Evolutionary conservation across 2,888 invertebrate genomes (phyloP).

Genomic region (Mythimna impura): DNA sequence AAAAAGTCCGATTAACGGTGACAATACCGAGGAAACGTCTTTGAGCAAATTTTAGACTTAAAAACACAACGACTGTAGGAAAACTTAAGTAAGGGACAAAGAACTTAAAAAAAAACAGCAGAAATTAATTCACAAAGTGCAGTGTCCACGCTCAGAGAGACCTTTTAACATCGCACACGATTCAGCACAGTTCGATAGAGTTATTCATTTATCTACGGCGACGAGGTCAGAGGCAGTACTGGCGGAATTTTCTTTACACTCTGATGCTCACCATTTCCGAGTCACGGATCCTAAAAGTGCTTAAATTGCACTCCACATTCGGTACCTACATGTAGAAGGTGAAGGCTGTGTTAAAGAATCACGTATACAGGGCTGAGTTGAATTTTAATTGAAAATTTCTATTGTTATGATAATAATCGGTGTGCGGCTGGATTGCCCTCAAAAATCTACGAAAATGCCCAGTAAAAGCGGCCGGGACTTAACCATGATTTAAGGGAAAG

Average conservation of each 20-base stretch:
- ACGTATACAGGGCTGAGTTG: constrained; percentile 27
- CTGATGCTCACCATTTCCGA: constrained; percentile 53
- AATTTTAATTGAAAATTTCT: constrained; percentile 55
- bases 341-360: constrained; percentile 28
- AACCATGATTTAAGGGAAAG: constrained; percentile 6
- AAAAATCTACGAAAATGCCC: constrained; percentile 7
- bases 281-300: constrained; percentile 52
- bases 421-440: constrained; percentile 7
- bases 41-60: neutral
- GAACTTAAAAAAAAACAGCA: neutral
- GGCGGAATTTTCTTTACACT: constrained; percentile 54
- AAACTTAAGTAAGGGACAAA: neutral
- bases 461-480: neutral
- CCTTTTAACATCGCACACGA: constrained; percentile 27
- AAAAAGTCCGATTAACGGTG: neutral
- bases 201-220: constrained; percentile 51
- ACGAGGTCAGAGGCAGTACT: constrained; percentile 35
- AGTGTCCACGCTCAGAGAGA: constrained; percentile 33
- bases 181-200: constrained; percentile 36
- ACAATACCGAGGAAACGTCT: neutral
- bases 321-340: constrained; percentile 27
- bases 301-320: constrained; percentile 57
- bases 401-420: constrained; percentile 46
- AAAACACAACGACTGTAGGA: neutral
- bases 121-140: constrained; percentile 35